A percentile compares a stretch with the other conserved stretches of the same genome.
These are phyloP conservation scores for Elysia crispata DNA, from an alignment of 2,888 invertebrate genomes.

Conservation along the genomic window DNA sequence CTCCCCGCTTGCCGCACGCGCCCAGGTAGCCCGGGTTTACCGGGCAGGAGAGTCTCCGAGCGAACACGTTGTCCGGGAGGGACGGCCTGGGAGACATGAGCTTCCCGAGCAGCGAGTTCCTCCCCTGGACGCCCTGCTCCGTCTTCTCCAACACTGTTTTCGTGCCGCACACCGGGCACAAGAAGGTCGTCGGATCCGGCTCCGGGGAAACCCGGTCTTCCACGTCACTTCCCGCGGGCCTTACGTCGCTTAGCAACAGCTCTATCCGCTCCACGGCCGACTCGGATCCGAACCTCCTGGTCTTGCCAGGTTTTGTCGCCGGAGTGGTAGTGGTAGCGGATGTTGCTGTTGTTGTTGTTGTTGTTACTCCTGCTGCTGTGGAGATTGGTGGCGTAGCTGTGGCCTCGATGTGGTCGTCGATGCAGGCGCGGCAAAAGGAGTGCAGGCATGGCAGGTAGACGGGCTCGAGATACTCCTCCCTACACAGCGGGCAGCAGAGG, in stretches of 20 bases:
- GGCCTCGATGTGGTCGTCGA: conserved; percentile 51
- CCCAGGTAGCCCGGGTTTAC: conserved; percentile 47
- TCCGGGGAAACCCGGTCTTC: too few relatives aligned
- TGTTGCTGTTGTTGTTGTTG: too few relatives aligned
- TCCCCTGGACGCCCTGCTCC: not conserved
- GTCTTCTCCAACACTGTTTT: conserved; percentile 48
- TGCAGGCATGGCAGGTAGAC: conserved; percentile 72
- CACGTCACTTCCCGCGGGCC: too few relatives aligned
- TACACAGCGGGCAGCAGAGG: conserved; percentile 63
- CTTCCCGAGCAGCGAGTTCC: too few relatives aligned
- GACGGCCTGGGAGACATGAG: conserved; percentile 18
- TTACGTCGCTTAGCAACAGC: conserved; percentile 27
- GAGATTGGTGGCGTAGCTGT: too few relatives aligned
- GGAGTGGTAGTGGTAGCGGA: too few relatives aligned
- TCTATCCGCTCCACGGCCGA: too few relatives aligned
- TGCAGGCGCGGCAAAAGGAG: conserved; percentile 64
- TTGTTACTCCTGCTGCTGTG: too few relatives aligned
- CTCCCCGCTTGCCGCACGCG: conserved; percentile 51
- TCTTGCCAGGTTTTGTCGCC: too few relatives aligned
- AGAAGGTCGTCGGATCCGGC: conserved; percentile 51
- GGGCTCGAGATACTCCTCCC: conserved; percentile 58
- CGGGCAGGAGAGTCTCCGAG: conserved; percentile 60
- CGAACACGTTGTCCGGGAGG: conserved; percentile 65
- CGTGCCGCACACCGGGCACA: conserved; percentile 67
- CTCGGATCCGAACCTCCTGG: too few relatives aligned